Base-by-base conservation (phyloP, 92 coral and sea anemone genomes). In the Epizoanthus scotinus region DNA sequence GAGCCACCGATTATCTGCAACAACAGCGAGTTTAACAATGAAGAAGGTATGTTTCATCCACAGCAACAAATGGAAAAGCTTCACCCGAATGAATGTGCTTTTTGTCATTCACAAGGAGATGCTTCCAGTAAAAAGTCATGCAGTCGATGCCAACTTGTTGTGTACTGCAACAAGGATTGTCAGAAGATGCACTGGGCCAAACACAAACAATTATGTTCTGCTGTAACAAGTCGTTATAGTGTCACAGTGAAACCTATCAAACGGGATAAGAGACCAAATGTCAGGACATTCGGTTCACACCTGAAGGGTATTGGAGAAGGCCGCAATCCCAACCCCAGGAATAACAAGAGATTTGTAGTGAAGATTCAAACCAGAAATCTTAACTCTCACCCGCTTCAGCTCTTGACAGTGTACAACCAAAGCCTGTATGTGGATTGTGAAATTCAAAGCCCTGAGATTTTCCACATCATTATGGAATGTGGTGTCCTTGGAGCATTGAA, bases 401-500 rank as follows among this genome's bases (percentile, higher is more conserved):
- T 67, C 60, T 60, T 89, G 31, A 29, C 63, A 58, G 78, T 82
- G 24, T 84, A 85, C 17, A 88, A 91, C 58, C 70, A 85, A 69
- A 90, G 90, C 53, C 59, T 80, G 25, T 27, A 74, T 1, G 22
- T 92, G 5, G 84, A 85, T 19, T 68, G 89, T 34, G 3, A 2
- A 0, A 74, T 91, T 8, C 92, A 91, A 54, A 91, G 90, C 34
- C 95, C 93, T 1, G 89, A 80, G 59, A 53, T 88, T 22, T 93
- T 88, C 72, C 81, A 73, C 55, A 38, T 93, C 3, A 72, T 91
- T 8, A 86, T 83, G 93, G 96, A 94, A 60, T 91, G 94, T 52
- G 97, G 98, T 0, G 91, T 89, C n/a, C 91, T 94, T 53, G 97
- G 94, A 27, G 44, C 50, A 31, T 15, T 77, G 0, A 0, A 24